Conservation (phyloP, 1,140 invertebrate genomes). For the Ditylenchus dipsaci region DNA sequence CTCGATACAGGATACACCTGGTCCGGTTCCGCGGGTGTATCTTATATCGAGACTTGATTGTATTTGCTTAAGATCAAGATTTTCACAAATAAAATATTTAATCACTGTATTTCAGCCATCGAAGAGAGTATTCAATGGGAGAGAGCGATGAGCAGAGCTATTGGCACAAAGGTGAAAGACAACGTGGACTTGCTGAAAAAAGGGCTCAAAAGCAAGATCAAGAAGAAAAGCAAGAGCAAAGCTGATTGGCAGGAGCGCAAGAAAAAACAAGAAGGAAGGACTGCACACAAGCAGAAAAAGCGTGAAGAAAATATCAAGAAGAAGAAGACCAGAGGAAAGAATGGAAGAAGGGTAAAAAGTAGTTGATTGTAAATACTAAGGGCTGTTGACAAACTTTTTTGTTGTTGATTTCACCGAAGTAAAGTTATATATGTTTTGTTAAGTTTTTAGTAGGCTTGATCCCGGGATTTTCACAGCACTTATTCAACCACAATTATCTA, state of each 20-base stretch:
- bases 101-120: constrained; percentile 6
- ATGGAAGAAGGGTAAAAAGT: constrained; percentile 8
- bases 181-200: constrained; percentile 40
- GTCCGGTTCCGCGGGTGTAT: no score
- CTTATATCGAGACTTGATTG: no score
- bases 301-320: constrained; percentile 27
- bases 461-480: no score
- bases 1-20: no score
- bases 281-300: constrained; percentile 33
- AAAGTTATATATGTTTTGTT: no score
- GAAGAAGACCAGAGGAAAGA: constrained; percentile 8
- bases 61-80: no score
- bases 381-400: no score
- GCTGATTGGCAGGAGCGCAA: constrained; percentile 41
- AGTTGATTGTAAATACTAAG: no score
- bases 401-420: no score
- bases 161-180: constrained; percentile 39
- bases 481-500: no score
- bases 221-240: constrained; percentile 30
- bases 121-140: constrained; percentile 41
- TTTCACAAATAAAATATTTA: not conserved
- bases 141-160: constrained; percentile 34
- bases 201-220: constrained; percentile 34
- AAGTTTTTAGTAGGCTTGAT: no score
- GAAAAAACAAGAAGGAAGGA: constrained; percentile 26